Evolutionary conservation across 2,888 invertebrate species (phyloP), one percentile per base, ranked within the genome.

Genomic region (Thalpophila matura): DNA sequence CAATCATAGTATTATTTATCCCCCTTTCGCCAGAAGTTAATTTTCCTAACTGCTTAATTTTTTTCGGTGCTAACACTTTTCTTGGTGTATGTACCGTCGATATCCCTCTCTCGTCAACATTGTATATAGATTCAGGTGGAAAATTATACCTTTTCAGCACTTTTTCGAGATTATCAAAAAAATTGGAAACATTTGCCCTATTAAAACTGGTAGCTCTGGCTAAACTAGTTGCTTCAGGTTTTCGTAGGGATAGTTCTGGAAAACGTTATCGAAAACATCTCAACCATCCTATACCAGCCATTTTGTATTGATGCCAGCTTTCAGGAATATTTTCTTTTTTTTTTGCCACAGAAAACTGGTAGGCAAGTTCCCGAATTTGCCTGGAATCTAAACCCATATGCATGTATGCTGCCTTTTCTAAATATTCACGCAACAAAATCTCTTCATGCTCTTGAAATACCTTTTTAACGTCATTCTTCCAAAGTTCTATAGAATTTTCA

Each of bases 81-180:
- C 62, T 51, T 37, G 69, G 69, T 5, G 64, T 69, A 20, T 73
- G 66, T 4, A 73, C 66, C 7, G 66, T 73, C 1, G 73, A 66
- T 1, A 63, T 54, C 9, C 67, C 72, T 14, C 62, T 69, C 29
- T 69, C 66, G 33, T 61, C 66, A 16, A 66, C 29, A 49, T 66
- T 58, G 29, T 58, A 50, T 27, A 50, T 50, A 2, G 22, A n/a
- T n/a, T n/a, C n/a, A n/a, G n/a, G n/a, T n/a, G n/a, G n/a, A n/a
- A n/a, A n/a, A n/a, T n/a, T n/a, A n/a, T n/a, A n/a, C n/a, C n/a
- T n/a, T n/a, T n/a, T n/a, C n/a, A n/a, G n/a, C n/a, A n/a, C n/a
- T n/a, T 26, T 27, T 43, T 43, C 16, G 14, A 43, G 26, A 27
- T 43, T 43, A 35, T 43, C 10, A 27, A 10, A 27, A 10, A 38